A percentile compares a stretch with the other conserved stretches of the same genome.
phyloP scores from a whole-genome alignment of 2,113 vertebrate species.

The Glaucomys volans region DNA sequence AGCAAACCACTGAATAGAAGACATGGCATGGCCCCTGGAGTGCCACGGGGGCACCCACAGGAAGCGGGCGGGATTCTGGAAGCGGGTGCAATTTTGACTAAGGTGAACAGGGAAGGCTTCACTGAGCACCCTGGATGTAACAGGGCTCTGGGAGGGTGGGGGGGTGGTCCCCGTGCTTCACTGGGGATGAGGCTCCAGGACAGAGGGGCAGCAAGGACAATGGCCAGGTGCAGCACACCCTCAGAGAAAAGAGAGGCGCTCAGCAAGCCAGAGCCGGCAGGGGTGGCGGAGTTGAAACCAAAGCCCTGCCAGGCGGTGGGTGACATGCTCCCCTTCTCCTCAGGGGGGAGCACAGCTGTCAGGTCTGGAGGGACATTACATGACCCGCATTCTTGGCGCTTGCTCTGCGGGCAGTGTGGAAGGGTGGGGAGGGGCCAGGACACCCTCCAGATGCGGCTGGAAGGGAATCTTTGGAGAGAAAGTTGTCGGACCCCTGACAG shows the following conservation, averaged over 20 bases:
- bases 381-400: not conserved
- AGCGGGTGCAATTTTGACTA: no score
- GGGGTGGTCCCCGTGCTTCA: rapidly evolving
- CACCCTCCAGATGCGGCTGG: rapidly evolving
- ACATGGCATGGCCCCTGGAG: rapidly evolving
- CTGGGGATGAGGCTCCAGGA: not conserved
- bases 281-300: no score
- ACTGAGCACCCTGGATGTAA: rapidly evolving
- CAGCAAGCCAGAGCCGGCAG: no score
- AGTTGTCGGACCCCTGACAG: no score
- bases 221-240: rapidly evolving
- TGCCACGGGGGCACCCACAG: rapidly evolving
- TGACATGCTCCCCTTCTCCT: not conserved
- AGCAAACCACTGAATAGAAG: not conserved
- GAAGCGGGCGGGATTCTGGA: rapidly evolving
- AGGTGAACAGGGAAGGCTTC: no score
- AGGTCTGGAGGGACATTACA: rapidly evolving
- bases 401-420: rapidly evolving
- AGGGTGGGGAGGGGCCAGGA: rapidly evolving
- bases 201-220: rapidly evolving
- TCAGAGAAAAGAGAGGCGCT: no score
- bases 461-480: rapidly evolving
- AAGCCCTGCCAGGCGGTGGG: no score
- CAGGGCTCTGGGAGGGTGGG: rapidly evolving
- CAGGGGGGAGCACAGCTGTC: rapidly evolving